Percentiles rank a stretch among this genome's conserved stretches.
Evolutionary conservation across 2,797 vertebrate genomes (phyloP).

Genomic region (Vipera ursinii): DNA sequence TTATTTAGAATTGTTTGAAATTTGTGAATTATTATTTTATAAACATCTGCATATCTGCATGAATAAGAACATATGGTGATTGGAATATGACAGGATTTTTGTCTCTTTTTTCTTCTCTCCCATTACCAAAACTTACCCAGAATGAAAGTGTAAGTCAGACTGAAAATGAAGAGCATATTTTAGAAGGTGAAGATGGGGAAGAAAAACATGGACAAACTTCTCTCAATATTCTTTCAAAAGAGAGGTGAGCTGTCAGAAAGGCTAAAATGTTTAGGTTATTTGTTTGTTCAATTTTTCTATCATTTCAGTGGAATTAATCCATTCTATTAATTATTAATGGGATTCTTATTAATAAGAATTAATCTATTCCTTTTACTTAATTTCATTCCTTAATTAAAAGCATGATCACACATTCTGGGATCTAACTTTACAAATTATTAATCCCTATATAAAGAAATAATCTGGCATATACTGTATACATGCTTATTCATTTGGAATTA

Average conservation of each 20-base stretch:
- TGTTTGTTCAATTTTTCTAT: background rate
- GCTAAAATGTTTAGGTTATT: slow-evolving; percentile 23
- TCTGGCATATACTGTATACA: background rate
- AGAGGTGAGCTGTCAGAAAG: slow-evolving; percentile 77
- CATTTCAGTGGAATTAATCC: background rate
- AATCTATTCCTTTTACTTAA: background rate
- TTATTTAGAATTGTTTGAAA: slow-evolving; percentile 46
- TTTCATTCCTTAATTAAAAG: background rate
- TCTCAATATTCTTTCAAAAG: slow-evolving; percentile 71
- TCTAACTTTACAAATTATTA: background rate
- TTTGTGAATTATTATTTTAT: slow-evolving; percentile 33
- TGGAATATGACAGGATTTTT: slow-evolving; percentile 86
- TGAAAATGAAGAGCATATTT: slow-evolving; percentile 30
- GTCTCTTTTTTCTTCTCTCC: slow-evolving; percentile 84
- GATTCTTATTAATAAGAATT: background rate
- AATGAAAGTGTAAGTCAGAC: slow-evolving; percentile 63
- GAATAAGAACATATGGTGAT: slow-evolving; percentile 36
- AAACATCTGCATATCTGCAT: slow-evolving; percentile 18
- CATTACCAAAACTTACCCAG: slow-evolving; percentile 78
- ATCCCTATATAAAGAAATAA: background rate
- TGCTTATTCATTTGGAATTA: background rate
- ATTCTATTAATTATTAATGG: background rate
- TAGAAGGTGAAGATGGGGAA: slow-evolving; percentile 60
- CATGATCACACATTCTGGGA: background rate
- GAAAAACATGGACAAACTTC: slow-evolving; percentile 63